Percentiles rank a stretch among this genome's conserved stretches.
Evolutionary conservation across 2,113 vertebrate species (phyloP).

Genomic region (Boulengeromyrus knoepffleri): DNA sequence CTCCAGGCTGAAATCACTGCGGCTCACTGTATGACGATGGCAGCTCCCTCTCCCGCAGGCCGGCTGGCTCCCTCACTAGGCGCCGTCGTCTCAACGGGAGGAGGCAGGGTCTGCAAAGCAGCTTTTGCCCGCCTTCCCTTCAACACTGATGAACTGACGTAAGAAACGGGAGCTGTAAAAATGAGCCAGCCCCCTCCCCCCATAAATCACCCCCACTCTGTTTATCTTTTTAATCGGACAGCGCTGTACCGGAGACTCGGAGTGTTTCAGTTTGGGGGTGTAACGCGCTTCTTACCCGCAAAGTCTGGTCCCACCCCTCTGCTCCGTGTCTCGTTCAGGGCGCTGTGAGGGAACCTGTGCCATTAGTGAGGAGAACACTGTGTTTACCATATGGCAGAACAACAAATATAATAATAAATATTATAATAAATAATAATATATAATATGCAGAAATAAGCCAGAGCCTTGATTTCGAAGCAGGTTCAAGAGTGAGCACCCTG

Average conservation of each 20-base stretch:
- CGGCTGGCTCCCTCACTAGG: not conserved
- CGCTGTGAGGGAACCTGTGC: not conserved
- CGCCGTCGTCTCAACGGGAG: not conserved
- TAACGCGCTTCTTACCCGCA: not conserved
- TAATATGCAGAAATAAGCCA: not conserved
- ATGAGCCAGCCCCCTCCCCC: not conserved
- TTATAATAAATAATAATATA: not conserved
- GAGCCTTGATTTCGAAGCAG: not conserved
- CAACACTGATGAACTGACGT: conserved; percentile 46
- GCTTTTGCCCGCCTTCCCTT: conserved; percentile 51
- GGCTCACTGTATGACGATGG: not conserved
- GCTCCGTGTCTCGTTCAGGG: not conserved
- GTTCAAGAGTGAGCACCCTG: not conserved
- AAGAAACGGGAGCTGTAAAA: conserved; percentile 32
- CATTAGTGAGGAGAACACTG: not conserved
- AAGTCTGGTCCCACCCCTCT: not conserved
- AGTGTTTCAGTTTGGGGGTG: not conserved
- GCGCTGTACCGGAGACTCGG: not conserved
- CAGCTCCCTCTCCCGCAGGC: not conserved
- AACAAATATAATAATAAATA: not conserved
- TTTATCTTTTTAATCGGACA: not conserved
- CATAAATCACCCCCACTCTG: not conserved
- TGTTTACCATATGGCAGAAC: not conserved
- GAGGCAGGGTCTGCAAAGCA: conserved; percentile 45
- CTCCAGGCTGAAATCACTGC: not conserved